These are phyloP conservation scores for Globicephala melas DNA, from an alignment of 2,113 vertebrate genomes.

Conservation along the genomic window DNA sequence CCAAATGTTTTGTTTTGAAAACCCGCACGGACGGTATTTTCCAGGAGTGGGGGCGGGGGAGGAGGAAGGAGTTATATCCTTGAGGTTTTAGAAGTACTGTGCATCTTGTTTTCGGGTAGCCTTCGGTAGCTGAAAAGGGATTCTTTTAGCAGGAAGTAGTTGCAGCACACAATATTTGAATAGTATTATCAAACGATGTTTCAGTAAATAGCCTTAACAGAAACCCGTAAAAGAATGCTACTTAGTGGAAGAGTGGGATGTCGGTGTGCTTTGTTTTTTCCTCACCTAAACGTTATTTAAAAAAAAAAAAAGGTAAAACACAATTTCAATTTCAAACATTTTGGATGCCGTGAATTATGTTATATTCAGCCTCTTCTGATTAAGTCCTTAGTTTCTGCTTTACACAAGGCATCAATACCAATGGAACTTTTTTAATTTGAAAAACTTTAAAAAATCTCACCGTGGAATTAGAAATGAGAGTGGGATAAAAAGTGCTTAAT, in stretches of 20 bases:
- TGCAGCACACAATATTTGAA: background rate
- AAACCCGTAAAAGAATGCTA: background rate
- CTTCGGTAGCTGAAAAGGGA: background rate
- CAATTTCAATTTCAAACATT: background rate
- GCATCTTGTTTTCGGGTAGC: background rate
- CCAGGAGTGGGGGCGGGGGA: background rate
- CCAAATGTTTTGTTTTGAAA: background rate
- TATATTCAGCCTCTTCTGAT: background rate
- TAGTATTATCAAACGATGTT: background rate
- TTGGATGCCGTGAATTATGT: background rate
- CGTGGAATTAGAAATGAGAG: background rate
- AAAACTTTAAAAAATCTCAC: conserved; percentile 20
- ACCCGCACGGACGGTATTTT: background rate
- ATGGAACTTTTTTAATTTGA: background rate
- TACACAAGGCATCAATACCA: background rate
- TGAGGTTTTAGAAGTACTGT: background rate
- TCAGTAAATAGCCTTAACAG: background rate
- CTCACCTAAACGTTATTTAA: background rate
- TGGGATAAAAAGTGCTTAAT: background rate
- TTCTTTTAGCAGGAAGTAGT: background rate
- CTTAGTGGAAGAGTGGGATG: background rate
- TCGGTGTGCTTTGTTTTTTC: background rate
- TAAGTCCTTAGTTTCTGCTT: background rate
- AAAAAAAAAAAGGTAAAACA: background rate
- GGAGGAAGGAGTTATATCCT: background rate